Conservation (phyloP, 2,797 vertebrate species). For the Gadopsis marmoratus region DNA sequence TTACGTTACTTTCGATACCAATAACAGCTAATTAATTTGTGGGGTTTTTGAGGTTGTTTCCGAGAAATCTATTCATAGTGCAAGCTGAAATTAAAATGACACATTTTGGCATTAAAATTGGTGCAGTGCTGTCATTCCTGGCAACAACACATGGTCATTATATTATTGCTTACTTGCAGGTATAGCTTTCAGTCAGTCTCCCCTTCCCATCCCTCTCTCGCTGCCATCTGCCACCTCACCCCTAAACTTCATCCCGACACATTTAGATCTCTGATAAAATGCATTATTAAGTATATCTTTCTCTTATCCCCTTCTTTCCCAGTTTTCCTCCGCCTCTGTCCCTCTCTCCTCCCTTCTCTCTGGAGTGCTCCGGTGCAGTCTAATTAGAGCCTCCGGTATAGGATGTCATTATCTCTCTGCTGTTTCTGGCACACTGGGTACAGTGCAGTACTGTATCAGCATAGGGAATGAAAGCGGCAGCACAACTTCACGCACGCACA, state of each 20-base stretch:
- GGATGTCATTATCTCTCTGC: slow-evolving; percentile 80
- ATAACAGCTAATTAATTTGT: neutral
- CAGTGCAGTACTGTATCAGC: slow-evolving; percentile 76
- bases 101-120: slow-evolving; percentile 45
- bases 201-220: slow-evolving; percentile 12
- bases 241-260: slow-evolving; percentile 52
- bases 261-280: slow-evolving; percentile 61
- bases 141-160: slow-evolving; percentile 58
- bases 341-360: slow-evolving; percentile 56
- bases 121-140: slow-evolving; percentile 71
- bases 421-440: slow-evolving; percentile 73
- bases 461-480: slow-evolving; percentile 56
- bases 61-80: slow-evolving; percentile 4
- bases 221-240: slow-evolving; percentile 38
- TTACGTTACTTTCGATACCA: neutral
- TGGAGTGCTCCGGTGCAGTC: slow-evolving; percentile 74
- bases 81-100: slow-evolving; percentile 37
- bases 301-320: slow-evolving; percentile 35
- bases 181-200: slow-evolving; percentile 28
- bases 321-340: slow-evolving; percentile 42
- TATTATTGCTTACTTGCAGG: slow-evolving; percentile 62
- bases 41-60: neutral
- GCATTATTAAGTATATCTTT: slow-evolving; percentile 69
- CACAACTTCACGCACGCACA: slow-evolving; percentile 39
- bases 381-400: slow-evolving; percentile 85